phyloP scores from a whole-genome alignment of 2,113 vertebrate genomes.

The Mustelus asterias region DNA sequence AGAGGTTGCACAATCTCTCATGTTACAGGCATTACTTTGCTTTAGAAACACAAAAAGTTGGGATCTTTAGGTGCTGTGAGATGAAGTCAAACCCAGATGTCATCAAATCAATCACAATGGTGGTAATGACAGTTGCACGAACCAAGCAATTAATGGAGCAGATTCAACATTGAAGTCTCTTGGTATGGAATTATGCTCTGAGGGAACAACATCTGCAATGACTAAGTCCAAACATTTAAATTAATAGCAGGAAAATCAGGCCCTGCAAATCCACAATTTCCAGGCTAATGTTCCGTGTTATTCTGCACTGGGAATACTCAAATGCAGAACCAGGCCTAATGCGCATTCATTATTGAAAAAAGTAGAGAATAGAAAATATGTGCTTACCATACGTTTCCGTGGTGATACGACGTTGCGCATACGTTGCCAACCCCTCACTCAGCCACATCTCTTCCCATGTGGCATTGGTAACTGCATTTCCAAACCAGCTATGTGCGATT shows the following conservation, averaged over 20 bases:
- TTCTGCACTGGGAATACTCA: background rate
- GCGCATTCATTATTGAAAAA: background rate
- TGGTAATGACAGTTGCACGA: background rate
- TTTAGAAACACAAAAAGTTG: background rate
- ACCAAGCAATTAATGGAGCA: constrained; percentile 2
- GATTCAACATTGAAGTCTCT: background rate
- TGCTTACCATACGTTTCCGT: constrained; percentile 75
- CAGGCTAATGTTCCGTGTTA: background rate
- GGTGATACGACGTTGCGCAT: constrained; percentile 90
- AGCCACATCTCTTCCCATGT: constrained; percentile 99
- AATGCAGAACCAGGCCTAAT: background rate
- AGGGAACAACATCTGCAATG: background rate
- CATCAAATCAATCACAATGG: background rate
- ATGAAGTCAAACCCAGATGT: background rate
- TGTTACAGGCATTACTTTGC: background rate
- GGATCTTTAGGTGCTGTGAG: background rate
- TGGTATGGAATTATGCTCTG: background rate
- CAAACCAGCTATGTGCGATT: constrained; percentile 95
- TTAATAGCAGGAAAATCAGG: background rate
- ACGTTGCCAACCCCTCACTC: constrained; percentile 90
- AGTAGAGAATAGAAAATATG: background rate
- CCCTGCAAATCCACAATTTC: background rate
- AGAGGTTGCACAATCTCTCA: background rate
- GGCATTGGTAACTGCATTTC: constrained; percentile 91
- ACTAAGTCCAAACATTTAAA: background rate